Base-by-base conservation (phyloP, 2,113 vertebrate genomes). In the Petromus typicus region DNA sequence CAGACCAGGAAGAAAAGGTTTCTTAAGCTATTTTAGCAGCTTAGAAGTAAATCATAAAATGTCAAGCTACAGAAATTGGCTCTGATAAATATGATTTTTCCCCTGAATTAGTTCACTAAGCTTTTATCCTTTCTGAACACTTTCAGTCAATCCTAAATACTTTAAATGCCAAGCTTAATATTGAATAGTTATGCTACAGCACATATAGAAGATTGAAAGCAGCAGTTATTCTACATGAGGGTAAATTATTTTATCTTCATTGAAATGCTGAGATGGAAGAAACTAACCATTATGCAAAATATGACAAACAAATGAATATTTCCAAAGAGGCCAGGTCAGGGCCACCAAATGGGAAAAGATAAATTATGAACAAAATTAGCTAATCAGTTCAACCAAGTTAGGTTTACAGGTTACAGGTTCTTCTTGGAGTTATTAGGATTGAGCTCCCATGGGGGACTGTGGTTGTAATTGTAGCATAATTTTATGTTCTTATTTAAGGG, bases 41-140 rank as follows among this genome's bases (percentile, higher is more conserved):
- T 98, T 98, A 98, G 92, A 97, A 98, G 95, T 97, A 98, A 98
- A 98, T 98, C 94, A 98, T 94, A 98, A 98, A 98, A 98, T 98
- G 98, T 98, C 98, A 98, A 98, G 96, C 97, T 96, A 98, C 94
- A 98, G 97, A 98, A 98, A 97, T 98, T 98, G 97, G 96, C 98
- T 98, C 96, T 57, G 97, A 98, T 98, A 98, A 98, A 97, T 98
- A 97, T 75, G 97, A 96, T 97, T 98, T 98, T 92, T 97, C 91
- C 75, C 83, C 83, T 96, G 96, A 98, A 98, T 98, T 98, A 98
- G 96, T 97, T 98, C 97, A 97, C 97, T 98, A 98, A 98, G 97
- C 97, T 98, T 98, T 98, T 97, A 98, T 96, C 96, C 97, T 97
- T 97, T 89, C 93, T 97, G 94, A 98, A 98, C 93, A 96, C 93